phyloP scores from a whole-genome alignment of 2,797 vertebrate genomes.

The Cuniculus paca region DNA sequence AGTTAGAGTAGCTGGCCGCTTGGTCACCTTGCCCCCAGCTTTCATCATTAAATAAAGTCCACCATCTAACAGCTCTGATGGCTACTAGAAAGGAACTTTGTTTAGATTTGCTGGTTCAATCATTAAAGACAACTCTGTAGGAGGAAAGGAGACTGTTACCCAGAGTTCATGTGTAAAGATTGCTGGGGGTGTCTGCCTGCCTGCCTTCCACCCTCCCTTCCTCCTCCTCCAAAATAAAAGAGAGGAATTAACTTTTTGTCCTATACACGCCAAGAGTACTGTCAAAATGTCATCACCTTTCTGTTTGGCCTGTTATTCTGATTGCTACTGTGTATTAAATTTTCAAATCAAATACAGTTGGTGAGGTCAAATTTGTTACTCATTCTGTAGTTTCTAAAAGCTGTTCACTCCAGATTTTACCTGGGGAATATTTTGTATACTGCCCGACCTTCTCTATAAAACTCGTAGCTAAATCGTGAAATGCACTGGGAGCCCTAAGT shows the following conservation, averaged over 20 bases:
- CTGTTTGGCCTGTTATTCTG: background rate
- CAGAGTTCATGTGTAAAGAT: background rate
- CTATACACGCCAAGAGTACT: background rate
- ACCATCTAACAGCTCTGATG: background rate
- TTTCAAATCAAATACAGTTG: background rate
- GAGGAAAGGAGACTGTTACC: background rate
- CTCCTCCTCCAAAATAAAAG: background rate
- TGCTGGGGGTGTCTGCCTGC: background rate
- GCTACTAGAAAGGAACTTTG: conserved; percentile 22
- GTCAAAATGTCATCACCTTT: background rate
- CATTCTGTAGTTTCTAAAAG: conserved; percentile 47
- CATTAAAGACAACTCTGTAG: background rate
- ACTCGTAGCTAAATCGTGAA: conserved; percentile 81
- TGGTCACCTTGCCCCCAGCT: background rate
- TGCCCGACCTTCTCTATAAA: conserved; percentile 74
- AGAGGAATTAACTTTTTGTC: background rate
- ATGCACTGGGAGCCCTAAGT: conserved; percentile 80
- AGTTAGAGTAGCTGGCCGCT: background rate
- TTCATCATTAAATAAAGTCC: background rate
- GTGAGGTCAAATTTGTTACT: conserved; percentile 1
- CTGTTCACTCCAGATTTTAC: conserved; percentile 53
- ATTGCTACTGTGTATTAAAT: background rate
- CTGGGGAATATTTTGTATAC: conserved; percentile 59
- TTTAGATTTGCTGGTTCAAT: conserved; percentile 16
- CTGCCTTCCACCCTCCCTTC: background rate